Evolutionary conservation across 2,888 invertebrate species (phyloP).

Genomic region (Elegia similella): DNA sequence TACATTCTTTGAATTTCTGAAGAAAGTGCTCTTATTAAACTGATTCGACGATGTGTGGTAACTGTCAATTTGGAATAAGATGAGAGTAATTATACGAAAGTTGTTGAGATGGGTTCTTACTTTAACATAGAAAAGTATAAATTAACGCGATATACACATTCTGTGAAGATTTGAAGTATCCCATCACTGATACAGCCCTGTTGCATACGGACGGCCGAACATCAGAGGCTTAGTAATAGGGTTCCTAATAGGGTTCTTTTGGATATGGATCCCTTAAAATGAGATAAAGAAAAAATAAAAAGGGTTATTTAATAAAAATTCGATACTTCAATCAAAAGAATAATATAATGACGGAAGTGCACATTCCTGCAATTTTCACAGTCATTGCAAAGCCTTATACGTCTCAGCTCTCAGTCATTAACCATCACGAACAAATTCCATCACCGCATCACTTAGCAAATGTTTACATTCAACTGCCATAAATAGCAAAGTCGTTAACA

Average conservation of each 20-base stretch:
- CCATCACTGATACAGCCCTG: too few species aligned
- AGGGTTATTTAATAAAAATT: too few species aligned
- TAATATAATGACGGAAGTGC: neutral
- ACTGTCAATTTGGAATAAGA: neutral
- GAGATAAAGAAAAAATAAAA: too few species aligned
- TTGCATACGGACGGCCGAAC: too few species aligned
- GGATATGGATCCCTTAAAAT: too few species aligned
- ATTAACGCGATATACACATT: too few species aligned
- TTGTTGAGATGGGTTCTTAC: neutral
- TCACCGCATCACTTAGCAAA: neutral
- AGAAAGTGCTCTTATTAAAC: neutral
- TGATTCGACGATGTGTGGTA: neutral
- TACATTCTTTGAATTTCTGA: slow-evolving; percentile 53
- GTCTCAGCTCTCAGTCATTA: neutral
- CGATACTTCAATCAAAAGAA: neutral
- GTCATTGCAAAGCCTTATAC: neutral
- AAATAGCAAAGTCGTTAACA: slow-evolving; percentile 5
- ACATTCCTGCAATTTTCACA: neutral
- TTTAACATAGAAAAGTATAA: too few species aligned
- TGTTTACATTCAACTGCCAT: slow-evolving; percentile 1
- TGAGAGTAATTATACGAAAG: neutral
- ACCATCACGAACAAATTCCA: neutral
- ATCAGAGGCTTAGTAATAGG: too few species aligned
- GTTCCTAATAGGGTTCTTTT: too few species aligned
- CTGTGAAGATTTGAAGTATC: too few species aligned